A percentile compares a stretch with the other conserved stretches of the same genome.
Conservation (phyloP, 2,797 vertebrate species). For the Octomys mimax region DNA sequence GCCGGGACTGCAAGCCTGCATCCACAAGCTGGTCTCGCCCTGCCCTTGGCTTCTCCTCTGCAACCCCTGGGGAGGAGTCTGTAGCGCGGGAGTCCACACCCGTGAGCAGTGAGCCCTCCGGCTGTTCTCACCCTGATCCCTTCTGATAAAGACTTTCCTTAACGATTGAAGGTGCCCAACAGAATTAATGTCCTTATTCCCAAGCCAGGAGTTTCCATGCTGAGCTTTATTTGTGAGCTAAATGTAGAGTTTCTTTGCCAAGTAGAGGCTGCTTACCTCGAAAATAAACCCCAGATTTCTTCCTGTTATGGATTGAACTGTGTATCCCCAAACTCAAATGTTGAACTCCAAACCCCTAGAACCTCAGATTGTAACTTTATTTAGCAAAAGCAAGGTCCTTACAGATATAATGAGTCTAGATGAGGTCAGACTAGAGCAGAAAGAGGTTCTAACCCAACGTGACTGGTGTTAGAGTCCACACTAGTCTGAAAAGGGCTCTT, state of each 20-base stretch:
- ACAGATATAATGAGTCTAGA: not conserved
- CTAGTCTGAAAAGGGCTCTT: not conserved
- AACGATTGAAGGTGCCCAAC: not conserved
- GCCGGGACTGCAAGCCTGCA: not conserved
- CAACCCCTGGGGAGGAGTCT: not conserved
- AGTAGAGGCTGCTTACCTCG: not conserved
- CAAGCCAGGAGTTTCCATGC: not conserved
- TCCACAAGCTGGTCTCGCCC: not conserved
- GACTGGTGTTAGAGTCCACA: not conserved
- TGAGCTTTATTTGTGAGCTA: not conserved
- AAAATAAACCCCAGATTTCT: not conserved
- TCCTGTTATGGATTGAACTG: not conserved
- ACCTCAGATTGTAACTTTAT: not conserved
- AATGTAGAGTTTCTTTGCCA: not conserved
- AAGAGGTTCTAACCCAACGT: not conserved
- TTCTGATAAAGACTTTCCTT: not conserved
- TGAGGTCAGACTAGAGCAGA: not conserved
- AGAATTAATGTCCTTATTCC: not conserved
- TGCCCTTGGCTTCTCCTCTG: accelerated
- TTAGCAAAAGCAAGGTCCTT: not conserved
- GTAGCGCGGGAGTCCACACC: not conserved
- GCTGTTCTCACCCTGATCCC: not conserved
- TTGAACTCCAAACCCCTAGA: not conserved
- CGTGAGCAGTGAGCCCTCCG: not conserved
- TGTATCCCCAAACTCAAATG: not conserved